Conservation (phyloP, 2,888 invertebrate species). For the Nephrotoma appendiculata region DNA sequence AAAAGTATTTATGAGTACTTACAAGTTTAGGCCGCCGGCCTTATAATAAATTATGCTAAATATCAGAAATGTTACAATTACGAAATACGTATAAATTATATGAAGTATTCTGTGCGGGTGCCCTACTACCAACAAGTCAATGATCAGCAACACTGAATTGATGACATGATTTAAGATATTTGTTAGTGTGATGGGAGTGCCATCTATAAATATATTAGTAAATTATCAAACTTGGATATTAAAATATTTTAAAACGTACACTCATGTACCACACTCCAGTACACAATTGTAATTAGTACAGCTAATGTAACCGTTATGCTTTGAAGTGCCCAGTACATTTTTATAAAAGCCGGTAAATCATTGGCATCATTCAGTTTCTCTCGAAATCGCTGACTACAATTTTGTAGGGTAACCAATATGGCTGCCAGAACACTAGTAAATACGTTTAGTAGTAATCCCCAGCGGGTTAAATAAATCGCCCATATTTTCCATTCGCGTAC, state of each 20-base stretch:
- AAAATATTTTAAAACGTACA: not conserved
- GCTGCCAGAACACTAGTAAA: not conserved
- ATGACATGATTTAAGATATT: not conserved
- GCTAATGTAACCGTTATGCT: not conserved
- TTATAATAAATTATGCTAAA: not conserved
- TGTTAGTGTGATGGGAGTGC: not conserved
- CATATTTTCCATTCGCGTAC: not conserved
- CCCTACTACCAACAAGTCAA: not conserved
- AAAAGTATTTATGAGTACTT: not conserved
- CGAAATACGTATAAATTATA: not conserved
- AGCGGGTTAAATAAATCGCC: not conserved
- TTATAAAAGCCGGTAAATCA: not conserved
- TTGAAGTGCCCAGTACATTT: not conserved
- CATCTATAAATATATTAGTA: not conserved
- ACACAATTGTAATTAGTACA: not conserved
- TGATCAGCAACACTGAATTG: not conserved
- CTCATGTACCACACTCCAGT: not conserved
- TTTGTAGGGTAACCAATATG: not conserved
- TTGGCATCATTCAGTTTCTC: not conserved
- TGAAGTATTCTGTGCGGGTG: not conserved
- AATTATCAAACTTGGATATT: not conserved
- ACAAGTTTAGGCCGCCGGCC: not conserved
- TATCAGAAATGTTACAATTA: not conserved
- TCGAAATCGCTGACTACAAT: not conserved
- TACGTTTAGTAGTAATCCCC: not conserved